Conservation (phyloP, 2,113 vertebrate species). For the Crypturellus undulatus region DNA sequence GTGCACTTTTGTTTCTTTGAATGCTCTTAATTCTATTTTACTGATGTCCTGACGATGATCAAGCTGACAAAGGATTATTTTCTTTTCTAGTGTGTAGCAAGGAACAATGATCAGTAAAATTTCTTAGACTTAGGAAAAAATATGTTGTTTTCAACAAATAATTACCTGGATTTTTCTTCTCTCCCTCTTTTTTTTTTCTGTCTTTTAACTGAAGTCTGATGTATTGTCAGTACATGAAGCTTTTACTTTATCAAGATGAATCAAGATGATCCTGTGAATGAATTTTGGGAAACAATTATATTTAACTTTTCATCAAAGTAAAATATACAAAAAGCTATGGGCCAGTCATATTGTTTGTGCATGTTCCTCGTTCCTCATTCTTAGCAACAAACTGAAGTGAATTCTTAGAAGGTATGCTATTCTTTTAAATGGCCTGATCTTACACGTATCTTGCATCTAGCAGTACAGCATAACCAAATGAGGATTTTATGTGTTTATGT, state of each 20-base stretch:
- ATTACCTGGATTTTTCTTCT: not conserved
- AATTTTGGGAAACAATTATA: not conserved
- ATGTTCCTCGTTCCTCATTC: not conserved
- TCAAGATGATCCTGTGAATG: not conserved
- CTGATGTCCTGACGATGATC: not conserved
- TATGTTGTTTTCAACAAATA: not conserved
- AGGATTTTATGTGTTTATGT: too few relatives aligned
- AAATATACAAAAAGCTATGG: not conserved
- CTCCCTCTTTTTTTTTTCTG: too few relatives aligned
- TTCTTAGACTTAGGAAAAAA: not conserved
- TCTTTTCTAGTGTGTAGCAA: not conserved
- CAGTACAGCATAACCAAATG: too few relatives aligned
- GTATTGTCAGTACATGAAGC: not conserved
- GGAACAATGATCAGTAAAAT: not conserved
- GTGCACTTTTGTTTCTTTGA: conserved; percentile 11
- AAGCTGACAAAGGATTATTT: not conserved
- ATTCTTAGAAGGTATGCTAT: not conserved
- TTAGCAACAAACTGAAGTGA: not conserved
- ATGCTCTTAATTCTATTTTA: not conserved
- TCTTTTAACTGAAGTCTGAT: not conserved
- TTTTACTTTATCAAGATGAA: not conserved
- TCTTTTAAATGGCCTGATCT: not conserved
- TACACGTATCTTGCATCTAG: too few relatives aligned
- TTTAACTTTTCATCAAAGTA: not conserved
- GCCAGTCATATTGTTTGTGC: not conserved